Conservation (phyloP, 2,797 vertebrate genomes). For the Hydrolagus colliei region DNA sequence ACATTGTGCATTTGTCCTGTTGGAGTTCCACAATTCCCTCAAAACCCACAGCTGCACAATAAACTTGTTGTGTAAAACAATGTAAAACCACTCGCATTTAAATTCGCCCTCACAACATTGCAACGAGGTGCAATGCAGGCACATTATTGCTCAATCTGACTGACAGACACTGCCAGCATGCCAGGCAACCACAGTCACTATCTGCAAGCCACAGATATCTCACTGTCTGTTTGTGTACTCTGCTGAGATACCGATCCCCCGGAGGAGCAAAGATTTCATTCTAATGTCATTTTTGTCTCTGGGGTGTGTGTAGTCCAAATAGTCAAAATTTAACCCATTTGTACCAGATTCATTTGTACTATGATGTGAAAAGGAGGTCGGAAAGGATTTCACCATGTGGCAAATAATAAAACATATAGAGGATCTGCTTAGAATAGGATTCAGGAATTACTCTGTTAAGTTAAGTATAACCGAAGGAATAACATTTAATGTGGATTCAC, state of each 20-base stretch:
- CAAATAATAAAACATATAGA: background rate
- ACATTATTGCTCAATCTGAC: background rate
- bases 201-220: background rate
- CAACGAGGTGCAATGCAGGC: background rate
- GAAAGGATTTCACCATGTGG: background rate
- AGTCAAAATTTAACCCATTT: too few relatives aligned
- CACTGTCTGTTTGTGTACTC: background rate
- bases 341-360: background rate
- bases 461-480: background rate
- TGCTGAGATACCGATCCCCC: background rate
- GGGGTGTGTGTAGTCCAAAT: background rate
- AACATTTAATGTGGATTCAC: too few relatives aligned
- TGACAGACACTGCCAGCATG: background rate
- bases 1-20: too few relatives aligned
- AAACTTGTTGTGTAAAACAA: background rate
- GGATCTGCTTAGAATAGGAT: background rate
- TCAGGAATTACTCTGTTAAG: background rate
- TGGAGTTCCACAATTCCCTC: too few relatives aligned
- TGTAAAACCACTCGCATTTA: background rate
- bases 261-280: background rate
- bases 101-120: background rate
- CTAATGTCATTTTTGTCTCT: background rate
- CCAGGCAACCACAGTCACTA: background rate
- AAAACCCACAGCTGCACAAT: too few relatives aligned
- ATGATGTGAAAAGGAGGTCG: too few relatives aligned